Base-by-base conservation (phyloP, 2,797 vertebrate species). In the Linurgus olivaceus region DNA sequence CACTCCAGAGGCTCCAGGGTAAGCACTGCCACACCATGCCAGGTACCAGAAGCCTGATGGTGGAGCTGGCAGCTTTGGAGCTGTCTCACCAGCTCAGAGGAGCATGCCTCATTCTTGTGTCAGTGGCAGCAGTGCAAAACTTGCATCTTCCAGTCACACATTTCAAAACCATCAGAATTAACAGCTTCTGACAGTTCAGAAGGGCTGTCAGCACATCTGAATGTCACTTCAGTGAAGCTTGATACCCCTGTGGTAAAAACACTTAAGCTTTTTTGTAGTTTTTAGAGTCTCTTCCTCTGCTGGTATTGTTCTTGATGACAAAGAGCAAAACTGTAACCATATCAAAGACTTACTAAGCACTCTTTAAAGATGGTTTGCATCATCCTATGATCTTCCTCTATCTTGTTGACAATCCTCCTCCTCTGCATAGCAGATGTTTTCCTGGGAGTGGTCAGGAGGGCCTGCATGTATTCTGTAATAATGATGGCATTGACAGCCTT, bases 271-370 rank as follows among this genome's bases (percentile, higher is more conserved):
- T 75, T 78, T 84, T 81, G 48, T 73, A 84, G 59, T 71, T 73
- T 80, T 84, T 63, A 92, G 66, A 89, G 86, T 28, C 21, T 84
- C 40, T 77, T 62, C 38, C 33, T 85, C 75, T 77, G 54, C 57
- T 62, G 50, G 21, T 44, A 57, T 48, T 31, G 25, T 44, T 92
- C 71, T 65, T 67, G 77, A 86, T 47, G 71, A 94, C 16, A 10
- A 63, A 90, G 14, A 84, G 29, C 42, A 74, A 66, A 91, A 70
- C 18, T 18, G 11, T 62, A 91, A 89, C 89, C 48, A 37, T 85
- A 90, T 85, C 71, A 95, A 92, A 95, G 40, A 94, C 97, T 97
- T 96, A 97, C 97, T 81, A 95, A 81, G 54, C 90, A 90, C 40
- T 94, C 68, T 67, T 76, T 48, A 71, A 97, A 91, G 45, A 87